Conservation (phyloP, 2,113 vertebrate genomes). For the Lamprotornis superbus region DNA sequence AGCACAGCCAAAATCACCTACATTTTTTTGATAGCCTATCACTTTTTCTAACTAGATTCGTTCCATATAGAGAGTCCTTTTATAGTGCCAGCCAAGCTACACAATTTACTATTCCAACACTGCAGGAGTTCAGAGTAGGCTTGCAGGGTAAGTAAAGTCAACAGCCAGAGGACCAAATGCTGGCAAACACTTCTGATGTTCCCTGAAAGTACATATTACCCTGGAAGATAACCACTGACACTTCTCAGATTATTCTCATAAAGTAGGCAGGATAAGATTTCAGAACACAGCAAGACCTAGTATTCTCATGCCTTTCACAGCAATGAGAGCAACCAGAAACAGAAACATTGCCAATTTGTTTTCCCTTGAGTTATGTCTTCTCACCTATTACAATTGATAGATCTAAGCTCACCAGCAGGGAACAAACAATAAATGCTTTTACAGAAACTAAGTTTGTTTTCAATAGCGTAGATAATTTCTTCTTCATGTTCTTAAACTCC, state of each 20-base stretch:
- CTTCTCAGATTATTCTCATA: background rate
- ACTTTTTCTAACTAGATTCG: background rate
- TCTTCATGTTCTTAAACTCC: background rate
- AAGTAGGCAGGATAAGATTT: background rate
- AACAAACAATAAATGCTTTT: background rate
- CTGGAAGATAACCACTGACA: background rate
- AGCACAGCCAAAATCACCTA: background rate
- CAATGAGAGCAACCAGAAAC: background rate
- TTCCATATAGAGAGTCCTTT: rapidly evolving
- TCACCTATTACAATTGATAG: background rate
- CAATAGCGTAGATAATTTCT: background rate
- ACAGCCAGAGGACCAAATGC: background rate
- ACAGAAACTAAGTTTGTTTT: background rate
- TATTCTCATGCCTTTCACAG: background rate
- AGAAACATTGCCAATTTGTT: background rate
- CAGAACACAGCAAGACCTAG: background rate
- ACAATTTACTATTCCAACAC: background rate
- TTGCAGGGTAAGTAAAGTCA: background rate
- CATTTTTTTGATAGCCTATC: background rate
- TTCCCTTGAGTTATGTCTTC: background rate
- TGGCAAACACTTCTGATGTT: background rate
- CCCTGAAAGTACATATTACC: background rate
- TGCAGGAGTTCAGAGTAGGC: background rate
- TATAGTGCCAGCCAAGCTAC: background rate
- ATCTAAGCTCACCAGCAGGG: background rate